Base-by-base conservation (phyloP, 2,797 vertebrate species). In the Gymnodraco acuticeps region DNA sequence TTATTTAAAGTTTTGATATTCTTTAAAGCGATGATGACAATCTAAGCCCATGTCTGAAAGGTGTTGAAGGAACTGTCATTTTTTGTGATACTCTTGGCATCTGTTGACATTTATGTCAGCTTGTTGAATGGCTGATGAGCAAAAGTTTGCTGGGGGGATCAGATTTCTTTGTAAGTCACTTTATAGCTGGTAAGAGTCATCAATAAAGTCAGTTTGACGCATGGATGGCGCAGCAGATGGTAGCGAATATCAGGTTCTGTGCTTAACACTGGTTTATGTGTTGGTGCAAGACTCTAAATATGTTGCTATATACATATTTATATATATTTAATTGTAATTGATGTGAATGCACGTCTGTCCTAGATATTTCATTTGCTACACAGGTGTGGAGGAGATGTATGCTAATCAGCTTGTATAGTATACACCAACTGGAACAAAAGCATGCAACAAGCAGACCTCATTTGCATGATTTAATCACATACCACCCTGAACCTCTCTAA, bases 31-130 rank as follows among this genome's bases (percentile, higher is more conserved):
- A 59, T 58, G 58, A 83, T 70, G 38, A 58, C 55, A 67, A 73
- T 77, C 67, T 50, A 27, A 83, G 47, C 53, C 72, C 64, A 64
- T 31, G 1, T 64, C 20, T 78, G 80, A 69, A 58, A 73, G 51
- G 66, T 70, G 76, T 64, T 82, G 73, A 89, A 80, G 64, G 74
- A 84, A 75, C 79, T 79, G 87, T 87, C 79, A 81, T 43, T 64
- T 78, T 6, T 43, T 48, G 47, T 68, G 70, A 77, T 62, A 77
- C 31, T 38, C 47, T 66, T 56, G 64, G 46, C 73, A 83, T 72
- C 38, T n/a, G 17, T 2, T 66, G 51, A 65, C 65, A 65, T 73
- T 69, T 6, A 41, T 69, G 76, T 78, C 77, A 71, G 43, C 17
- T 43, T 73, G 56, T 59, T 73, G 52, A 84, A 68, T 77, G 76